Conservation (phyloP, 2,113 vertebrate species). For the Numida meleagris region DNA sequence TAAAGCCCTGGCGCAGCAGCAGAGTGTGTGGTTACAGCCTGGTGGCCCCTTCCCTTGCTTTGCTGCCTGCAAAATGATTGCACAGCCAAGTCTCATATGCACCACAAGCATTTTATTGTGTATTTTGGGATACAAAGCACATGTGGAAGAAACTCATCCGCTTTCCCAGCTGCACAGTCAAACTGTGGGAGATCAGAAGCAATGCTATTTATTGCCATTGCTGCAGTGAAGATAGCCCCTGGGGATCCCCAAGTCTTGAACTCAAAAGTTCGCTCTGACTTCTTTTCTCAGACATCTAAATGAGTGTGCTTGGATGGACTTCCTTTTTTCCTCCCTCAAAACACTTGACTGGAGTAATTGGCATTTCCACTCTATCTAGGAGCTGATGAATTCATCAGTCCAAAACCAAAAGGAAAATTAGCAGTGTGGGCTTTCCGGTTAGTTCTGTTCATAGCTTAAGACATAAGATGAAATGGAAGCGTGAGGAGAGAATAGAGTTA, state of each 20-base stretch:
- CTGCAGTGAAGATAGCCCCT: background rate
- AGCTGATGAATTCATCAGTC: background rate
- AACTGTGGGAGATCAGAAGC: background rate
- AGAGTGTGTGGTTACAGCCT: background rate
- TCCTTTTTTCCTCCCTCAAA: background rate
- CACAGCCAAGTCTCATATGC: background rate
- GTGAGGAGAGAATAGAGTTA: background rate
- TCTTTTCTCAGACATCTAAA: background rate
- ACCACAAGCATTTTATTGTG: background rate
- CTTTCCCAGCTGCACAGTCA: background rate
- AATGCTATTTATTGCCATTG: background rate
- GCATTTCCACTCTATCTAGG: background rate
- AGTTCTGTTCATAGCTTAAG: background rate
- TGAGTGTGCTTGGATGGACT: background rate
- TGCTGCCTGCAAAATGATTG: background rate
- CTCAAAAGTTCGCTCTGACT: background rate
- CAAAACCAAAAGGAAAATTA: background rate
- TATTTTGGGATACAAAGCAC: background rate
- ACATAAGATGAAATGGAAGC: background rate
- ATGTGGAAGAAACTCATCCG: background rate
- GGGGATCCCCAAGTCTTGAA: background rate
- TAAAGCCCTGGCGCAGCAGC: background rate
- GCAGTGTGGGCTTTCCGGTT: background rate
- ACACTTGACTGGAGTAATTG: background rate
- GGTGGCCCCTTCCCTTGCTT: fast-evolving